A percentile compares a stretch with the other conserved stretches of the same genome.
Conservation (phyloP, 2,797 vertebrate genomes). For the Cyprinodon diabolis region DNA sequence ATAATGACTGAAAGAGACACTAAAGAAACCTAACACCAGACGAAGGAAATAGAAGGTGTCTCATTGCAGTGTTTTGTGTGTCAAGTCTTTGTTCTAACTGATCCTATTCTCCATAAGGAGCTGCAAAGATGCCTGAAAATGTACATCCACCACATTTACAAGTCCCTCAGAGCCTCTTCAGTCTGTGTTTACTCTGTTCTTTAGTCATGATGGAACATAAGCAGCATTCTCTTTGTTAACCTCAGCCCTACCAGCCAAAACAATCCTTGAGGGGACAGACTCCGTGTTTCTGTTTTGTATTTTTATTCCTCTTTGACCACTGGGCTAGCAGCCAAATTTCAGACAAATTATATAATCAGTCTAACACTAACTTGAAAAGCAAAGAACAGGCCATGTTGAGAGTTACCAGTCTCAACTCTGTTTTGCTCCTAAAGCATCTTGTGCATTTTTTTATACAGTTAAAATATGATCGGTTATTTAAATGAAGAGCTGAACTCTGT, state of each 20-base stretch:
- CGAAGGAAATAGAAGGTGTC: neutral
- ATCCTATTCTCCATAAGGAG: neutral
- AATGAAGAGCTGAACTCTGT: constrained; percentile 7
- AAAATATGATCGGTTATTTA: constrained; percentile 17
- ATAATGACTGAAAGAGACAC: neutral
- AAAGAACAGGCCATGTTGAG: constrained; percentile 15
- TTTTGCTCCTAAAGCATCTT: constrained; percentile 19
- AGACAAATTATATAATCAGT: constrained; percentile 18
- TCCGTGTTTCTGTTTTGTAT: neutral
- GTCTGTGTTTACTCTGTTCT: constrained; percentile 14
- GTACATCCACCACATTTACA: neutral
- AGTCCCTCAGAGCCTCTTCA: neutral
- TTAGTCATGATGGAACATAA: constrained; percentile 8
- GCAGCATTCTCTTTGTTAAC: neutral
- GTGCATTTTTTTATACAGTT: constrained; percentile 10
- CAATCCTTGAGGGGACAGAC: neutral
- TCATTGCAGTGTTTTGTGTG: neutral
- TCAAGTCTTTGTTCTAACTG: neutral
- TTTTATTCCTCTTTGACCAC: constrained; percentile 2
- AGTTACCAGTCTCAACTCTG: constrained; percentile 32
- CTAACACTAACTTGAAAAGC: constrained; percentile 2
- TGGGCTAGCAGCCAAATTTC: constrained; percentile 12
- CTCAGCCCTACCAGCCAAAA: neutral
- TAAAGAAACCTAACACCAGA: neutral
- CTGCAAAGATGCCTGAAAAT: neutral